Conservation (phyloP, 2,888 invertebrate species). For the Macropis europaea region DNA sequence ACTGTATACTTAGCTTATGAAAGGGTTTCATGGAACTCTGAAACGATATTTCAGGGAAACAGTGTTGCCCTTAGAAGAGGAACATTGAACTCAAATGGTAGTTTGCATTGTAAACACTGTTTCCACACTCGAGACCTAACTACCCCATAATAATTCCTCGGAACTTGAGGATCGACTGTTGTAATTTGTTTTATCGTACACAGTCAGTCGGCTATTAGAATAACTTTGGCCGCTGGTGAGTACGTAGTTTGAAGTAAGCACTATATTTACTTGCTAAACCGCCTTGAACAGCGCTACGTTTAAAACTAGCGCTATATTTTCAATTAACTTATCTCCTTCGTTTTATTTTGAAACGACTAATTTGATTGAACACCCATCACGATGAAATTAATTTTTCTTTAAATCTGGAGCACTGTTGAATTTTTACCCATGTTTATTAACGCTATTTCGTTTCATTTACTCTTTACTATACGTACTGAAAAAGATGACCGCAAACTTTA, state of each 20-base stretch:
- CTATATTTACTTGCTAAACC: conserved; percentile 22
- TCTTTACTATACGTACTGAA: no score
- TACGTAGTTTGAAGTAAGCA: conserved; percentile 17
- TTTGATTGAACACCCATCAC: no score
- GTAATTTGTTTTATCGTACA: conserved; percentile 40
- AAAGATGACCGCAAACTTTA: no score
- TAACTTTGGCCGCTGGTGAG: not conserved
- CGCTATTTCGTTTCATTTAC: no score
- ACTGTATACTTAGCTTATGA: not conserved
- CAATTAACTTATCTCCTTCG: no score
- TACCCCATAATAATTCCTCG: conserved; percentile 7
- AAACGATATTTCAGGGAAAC: not conserved
- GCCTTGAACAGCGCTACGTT: not conserved
- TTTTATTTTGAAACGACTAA: no score
- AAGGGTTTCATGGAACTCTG: not conserved
- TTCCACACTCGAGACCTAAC: conserved; percentile 14
- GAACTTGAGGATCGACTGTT: not conserved
- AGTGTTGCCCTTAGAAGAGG: conserved; percentile 3
- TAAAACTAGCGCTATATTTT: no score
- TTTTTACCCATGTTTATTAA: no score
- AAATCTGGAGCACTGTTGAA: no score
- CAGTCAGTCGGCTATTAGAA: conserved; percentile 22
- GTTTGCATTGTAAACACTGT: not conserved
- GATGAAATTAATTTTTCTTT: no score
- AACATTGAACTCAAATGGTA: not conserved